Evolutionary conservation across 2,888 invertebrate genomes (phyloP).

Genomic region (Acronicta alni): DNA sequence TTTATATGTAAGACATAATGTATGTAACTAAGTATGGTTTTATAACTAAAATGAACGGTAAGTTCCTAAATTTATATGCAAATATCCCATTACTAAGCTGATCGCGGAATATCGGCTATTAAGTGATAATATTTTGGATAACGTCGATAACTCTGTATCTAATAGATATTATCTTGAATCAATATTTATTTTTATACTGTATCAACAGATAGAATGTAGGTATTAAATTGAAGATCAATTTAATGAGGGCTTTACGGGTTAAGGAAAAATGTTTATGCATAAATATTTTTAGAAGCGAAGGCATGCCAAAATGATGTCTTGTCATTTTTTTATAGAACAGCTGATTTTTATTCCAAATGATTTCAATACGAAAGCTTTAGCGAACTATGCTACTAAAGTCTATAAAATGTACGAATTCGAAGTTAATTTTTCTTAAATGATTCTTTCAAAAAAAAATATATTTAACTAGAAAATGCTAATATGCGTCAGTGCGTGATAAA

Average conservation of each 20-base stretch:
- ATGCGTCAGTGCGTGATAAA: no score
- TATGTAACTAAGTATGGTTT: constrained; percentile 72
- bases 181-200: constrained; percentile 57
- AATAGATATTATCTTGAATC: constrained; percentile 57
- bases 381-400: no score
- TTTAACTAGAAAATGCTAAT: no score
- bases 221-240: constrained; percentile 31
- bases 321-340: no score
- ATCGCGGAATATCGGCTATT: constrained; percentile 62
- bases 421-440: no score
- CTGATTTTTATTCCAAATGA: no score
- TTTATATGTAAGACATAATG: constrained; percentile 76
- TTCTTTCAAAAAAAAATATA: no score
- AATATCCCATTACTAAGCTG: constrained; percentile 67
- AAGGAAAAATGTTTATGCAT: constrained; percentile 8
- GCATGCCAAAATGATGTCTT: no score
- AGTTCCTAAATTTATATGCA: constrained; percentile 66
- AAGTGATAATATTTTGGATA: constrained; percentile 70
- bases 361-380: no score
- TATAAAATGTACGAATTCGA: no score
- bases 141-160: constrained; percentile 48
- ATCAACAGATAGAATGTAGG: constrained; percentile 23
- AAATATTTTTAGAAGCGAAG: constrained; percentile 11
- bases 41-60: constrained; percentile 77
- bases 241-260: constrained; percentile 15